Conservation (phyloP, 2,888 invertebrate species). For the Globia sparganii region DNA sequence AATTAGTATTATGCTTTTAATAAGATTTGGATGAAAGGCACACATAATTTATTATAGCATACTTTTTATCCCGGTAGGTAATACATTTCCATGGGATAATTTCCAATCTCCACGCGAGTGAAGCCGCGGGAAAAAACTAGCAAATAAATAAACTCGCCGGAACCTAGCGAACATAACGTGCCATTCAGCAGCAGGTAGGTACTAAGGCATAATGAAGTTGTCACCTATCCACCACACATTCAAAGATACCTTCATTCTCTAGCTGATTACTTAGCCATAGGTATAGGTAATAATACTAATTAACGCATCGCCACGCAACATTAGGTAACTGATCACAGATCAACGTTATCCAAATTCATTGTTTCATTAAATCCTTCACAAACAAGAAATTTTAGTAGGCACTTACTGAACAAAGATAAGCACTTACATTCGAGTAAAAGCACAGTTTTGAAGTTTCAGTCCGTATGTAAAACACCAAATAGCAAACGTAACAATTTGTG, state of each 20-base stretch:
- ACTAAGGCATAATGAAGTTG: neutral
- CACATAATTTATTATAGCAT: no score
- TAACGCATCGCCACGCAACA: neutral
- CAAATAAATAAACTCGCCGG: neutral
- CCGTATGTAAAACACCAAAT: constrained; percentile 41
- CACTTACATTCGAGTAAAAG: constrained; percentile 68
- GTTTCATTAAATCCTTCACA: constrained; percentile 22
- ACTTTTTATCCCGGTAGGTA: no score
- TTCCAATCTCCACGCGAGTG: no score
- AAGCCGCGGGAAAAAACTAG: no score
- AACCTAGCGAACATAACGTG: neutral
- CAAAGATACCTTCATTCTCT: neutral
- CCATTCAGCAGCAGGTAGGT: neutral
- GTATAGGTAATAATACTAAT: neutral
- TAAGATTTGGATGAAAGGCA: no score
- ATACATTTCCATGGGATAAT: no score
- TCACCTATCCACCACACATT: neutral
- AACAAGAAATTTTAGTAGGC: constrained; percentile 24
- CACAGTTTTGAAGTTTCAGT: constrained; percentile 21
- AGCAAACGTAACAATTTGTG: constrained; percentile 35
- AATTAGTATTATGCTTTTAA: no score
- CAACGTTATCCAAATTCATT: neutral
- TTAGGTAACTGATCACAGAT: neutral
- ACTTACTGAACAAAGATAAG: neutral
- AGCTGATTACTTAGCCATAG: neutral